phyloP scores from a whole-genome alignment of 2,113 vertebrate genomes.

The Numida meleagris region DNA sequence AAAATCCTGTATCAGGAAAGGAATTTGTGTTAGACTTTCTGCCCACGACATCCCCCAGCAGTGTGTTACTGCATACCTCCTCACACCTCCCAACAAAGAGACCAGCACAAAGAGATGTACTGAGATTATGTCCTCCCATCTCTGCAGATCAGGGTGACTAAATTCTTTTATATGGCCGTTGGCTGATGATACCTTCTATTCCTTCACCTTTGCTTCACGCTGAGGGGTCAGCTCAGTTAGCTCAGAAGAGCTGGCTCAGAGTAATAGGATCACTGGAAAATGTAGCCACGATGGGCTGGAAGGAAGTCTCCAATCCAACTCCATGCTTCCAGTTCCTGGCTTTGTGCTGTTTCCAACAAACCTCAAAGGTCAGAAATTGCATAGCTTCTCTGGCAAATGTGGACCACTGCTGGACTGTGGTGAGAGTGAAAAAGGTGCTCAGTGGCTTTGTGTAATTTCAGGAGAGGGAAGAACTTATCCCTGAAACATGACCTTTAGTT shows the following conservation, averaged over 20 bases:
- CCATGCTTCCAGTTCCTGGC: not conserved
- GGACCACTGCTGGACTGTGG: not conserved
- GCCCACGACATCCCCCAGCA: not conserved
- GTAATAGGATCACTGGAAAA: not conserved
- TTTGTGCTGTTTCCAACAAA: not conserved
- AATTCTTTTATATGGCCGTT: not conserved
- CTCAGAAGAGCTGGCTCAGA: not conserved
- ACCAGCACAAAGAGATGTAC: not conserved
- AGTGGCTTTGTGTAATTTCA: not conserved
- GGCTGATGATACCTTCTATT: not conserved
- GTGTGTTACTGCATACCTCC: not conserved
- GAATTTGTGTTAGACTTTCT: not conserved
- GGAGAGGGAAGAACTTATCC: not conserved
- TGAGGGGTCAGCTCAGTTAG: not conserved
- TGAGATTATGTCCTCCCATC: not conserved
- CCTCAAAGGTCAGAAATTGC: not conserved
- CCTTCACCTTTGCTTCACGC: not conserved
- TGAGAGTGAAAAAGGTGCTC: not conserved
- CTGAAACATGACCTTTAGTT: not conserved
- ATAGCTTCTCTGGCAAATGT: not conserved
- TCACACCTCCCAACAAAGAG: not conserved
- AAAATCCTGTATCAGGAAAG: not conserved
- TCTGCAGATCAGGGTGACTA: not conserved
- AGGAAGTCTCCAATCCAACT: not conserved
- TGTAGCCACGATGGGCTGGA: not conserved